Conservation (phyloP, 2,888 invertebrate species). For the Girardia tigrina region DNA sequence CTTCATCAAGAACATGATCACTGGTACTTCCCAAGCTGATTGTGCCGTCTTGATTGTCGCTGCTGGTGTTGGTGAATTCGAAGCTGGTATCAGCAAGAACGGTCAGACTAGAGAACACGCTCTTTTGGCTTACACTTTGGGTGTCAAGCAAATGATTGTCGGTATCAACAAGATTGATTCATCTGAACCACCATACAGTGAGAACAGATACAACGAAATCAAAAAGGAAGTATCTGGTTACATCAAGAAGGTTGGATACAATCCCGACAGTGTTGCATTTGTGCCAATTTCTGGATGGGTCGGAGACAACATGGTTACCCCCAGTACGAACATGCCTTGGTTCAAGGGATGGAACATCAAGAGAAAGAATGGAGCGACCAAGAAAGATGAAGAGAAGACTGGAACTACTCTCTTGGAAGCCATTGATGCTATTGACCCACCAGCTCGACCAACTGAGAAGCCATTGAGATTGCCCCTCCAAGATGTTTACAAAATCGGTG, state of each 20-base stretch:
- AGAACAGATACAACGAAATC: slow-evolving; percentile 83
- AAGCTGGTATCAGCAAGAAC: slow-evolving; percentile 96
- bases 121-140: slow-evolving; percentile 87
- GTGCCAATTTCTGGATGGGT: slow-evolving; percentile 99
- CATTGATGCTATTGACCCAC: slow-evolving; percentile 86
- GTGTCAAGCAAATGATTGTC: slow-evolving; percentile 95
- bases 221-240: slow-evolving; percentile 92
- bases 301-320: slow-evolving; percentile 98
- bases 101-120: slow-evolving; percentile 99
- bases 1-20: slow-evolving; percentile 99
- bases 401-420: slow-evolving; percentile 93
- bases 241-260: slow-evolving; percentile 99
- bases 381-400: slow-evolving; percentile 69
- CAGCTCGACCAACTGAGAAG: slow-evolving; percentile 85
- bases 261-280: slow-evolving; percentile 86
- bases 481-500: slow-evolving; percentile 99
- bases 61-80: slow-evolving; percentile 97
- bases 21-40: slow-evolving; percentile 84
- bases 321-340: slow-evolving; percentile 76
- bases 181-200: slow-evolving; percentile 92
- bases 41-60: slow-evolving; percentile 96
- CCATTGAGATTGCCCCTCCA: slow-evolving; percentile 93
- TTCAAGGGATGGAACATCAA: slow-evolving; percentile 77
- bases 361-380: slow-evolving; percentile 52
- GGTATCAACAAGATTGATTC: slow-evolving; percentile 95